Percentiles rank a stretch among this genome's conserved stretches.
These are phyloP conservation scores for Talpa occidentalis DNA, from an alignment of 2,113 vertebrate species.

Conservation along the genomic window DNA sequence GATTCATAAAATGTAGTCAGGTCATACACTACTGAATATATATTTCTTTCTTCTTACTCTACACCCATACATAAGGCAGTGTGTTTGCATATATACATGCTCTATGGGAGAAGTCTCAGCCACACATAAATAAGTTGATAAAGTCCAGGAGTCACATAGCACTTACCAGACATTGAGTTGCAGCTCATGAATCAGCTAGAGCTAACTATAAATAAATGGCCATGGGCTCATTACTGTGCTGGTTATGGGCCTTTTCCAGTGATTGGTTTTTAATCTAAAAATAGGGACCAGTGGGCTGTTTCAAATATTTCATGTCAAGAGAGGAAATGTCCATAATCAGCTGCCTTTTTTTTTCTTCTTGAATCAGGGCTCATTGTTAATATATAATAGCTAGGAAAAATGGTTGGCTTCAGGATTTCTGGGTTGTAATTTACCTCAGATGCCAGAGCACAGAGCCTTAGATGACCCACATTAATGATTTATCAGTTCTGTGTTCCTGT, in stretches of 20 bases:
- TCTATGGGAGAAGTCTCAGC: constrained; percentile 39
- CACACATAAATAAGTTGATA: constrained; percentile 79
- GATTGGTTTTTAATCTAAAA: constrained; percentile 72
- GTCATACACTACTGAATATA: constrained; percentile 73
- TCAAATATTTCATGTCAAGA: constrained; percentile 75
- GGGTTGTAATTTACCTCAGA: constrained; percentile 52
- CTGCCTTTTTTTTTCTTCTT: constrained; percentile 15
- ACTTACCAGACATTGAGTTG: constrained; percentile 74
- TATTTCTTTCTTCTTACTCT: constrained; percentile 65
- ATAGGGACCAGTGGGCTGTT: constrained; percentile 49
- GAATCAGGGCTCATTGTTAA: constrained; percentile 42
- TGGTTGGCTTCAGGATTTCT: background rate
- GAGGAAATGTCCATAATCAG: constrained; percentile 40
- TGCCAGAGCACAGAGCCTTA: constrained; percentile 23
- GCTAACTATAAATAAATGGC: constrained; percentile 75
- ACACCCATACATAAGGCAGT: background rate
- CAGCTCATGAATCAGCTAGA: constrained; percentile 77
- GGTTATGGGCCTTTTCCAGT: constrained; percentile 63
- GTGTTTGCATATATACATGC: constrained; percentile 42
- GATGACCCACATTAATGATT: background rate
- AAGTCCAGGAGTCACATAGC: constrained; percentile 75
- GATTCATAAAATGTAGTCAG: constrained; percentile 81
- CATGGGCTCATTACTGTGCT: constrained; percentile 74
- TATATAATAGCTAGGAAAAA: constrained; percentile 22
- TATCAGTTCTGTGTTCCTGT: constrained; percentile 28